phyloP scores from a whole-genome alignment of 2,888 invertebrate species.

The Celastrina argiolus region DNA sequence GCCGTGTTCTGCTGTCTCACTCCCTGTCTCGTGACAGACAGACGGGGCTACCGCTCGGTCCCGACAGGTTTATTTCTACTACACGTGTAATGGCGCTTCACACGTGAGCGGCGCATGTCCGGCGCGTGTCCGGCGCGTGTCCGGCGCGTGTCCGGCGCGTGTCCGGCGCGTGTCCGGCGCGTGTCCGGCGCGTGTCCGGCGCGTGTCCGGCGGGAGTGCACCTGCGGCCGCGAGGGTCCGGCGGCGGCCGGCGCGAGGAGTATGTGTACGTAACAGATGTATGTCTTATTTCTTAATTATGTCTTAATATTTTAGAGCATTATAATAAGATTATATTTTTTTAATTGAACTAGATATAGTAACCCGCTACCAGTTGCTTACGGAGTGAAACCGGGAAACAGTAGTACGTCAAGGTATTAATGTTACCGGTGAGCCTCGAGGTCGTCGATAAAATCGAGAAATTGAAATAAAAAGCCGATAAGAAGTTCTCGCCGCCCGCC shows the following conservation, averaged over 20 bases:
- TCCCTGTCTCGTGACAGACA: not conserved
- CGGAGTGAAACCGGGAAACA: no score
- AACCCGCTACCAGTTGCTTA: no score
- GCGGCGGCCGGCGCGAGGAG: not conserved
- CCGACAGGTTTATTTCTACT: no score
- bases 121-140: no score
- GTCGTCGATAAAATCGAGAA: not conserved
- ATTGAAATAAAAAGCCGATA: not conserved
- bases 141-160: not conserved
- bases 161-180: not conserved
- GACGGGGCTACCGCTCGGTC: not conserved
- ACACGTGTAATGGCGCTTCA: not conserved
- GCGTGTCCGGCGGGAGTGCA: not conserved
- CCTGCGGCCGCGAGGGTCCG: not conserved
- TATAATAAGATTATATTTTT: no score
- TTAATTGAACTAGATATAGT: no score
- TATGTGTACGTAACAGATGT: not conserved
- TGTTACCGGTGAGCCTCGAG: not conserved
- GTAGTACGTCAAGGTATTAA: not conserved
- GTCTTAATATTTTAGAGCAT: no score
- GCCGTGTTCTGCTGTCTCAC: not conserved
- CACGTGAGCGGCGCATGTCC: not conserved
- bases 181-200: not conserved
- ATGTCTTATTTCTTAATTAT: no score
- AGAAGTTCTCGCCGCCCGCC: not conserved